Percentiles rank a stretch among this genome's conserved stretches.
Evolutionary conservation across 2,888 invertebrate species (phyloP).

Genomic region (Myathropa florea): DNA sequence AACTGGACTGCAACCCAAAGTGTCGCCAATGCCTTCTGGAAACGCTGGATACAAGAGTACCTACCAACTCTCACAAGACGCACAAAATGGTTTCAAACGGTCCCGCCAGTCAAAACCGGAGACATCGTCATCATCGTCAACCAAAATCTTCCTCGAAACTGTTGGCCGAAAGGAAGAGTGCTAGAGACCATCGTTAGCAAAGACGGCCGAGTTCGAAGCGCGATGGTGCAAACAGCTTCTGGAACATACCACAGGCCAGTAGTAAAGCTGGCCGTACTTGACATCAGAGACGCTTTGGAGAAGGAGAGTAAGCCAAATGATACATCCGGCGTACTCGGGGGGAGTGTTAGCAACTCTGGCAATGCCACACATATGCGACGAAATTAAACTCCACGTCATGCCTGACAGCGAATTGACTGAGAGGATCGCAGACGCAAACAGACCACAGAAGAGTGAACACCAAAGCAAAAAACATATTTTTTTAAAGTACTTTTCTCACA

Average conservation of each 20-base stretch:
- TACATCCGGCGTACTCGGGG: too few species aligned
- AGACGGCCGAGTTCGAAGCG: not conserved
- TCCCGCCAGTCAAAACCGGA: not conserved
- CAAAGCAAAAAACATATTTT: too few species aligned
- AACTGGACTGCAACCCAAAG: not conserved
- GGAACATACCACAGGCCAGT: not conserved
- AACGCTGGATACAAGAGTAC: slow-evolving; percentile 1
- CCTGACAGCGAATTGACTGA: too few species aligned
- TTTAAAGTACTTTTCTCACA: too few species aligned
- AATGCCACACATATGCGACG: too few species aligned
- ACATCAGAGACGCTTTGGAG: too few species aligned
- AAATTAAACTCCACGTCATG: too few species aligned
- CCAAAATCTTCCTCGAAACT: not conserved
- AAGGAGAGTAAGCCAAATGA: too few species aligned
- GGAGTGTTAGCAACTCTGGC: too few species aligned
- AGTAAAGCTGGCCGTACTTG: not conserved
- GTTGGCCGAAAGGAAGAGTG: not conserved
- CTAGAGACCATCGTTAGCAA: not conserved
- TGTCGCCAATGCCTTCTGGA: not conserved
- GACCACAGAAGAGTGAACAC: too few species aligned
- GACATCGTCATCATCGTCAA: not conserved
- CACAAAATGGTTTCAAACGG: not conserved
- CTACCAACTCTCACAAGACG: not conserved
- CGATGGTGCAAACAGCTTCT: not conserved
- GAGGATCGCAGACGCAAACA: too few species aligned